Base-by-base conservation (phyloP, 2,888 invertebrate species). In the Thecophora atra region DNA sequence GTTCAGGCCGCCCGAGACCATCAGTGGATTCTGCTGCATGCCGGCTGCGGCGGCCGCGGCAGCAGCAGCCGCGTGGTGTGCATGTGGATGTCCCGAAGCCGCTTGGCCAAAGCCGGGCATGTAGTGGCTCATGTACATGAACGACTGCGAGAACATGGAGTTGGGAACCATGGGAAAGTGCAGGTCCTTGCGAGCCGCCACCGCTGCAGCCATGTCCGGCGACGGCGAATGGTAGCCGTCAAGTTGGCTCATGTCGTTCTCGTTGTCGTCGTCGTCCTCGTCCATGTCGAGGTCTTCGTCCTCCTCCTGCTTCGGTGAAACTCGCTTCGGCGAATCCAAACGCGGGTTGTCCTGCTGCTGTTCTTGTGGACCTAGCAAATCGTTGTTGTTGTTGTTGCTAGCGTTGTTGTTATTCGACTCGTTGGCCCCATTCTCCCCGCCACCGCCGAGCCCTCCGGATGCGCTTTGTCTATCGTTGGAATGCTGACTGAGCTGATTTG, bases 71-170 rank as follows among this genome's bases (percentile, higher is more conserved):
- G 84, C 82, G 60, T 85, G 85, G 51, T 83, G 82, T 4, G 82
- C 77, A 74, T 85, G 85, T 77, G 80, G 85, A 81, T 78, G 88
- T 2, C 78, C 79, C 5, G 76, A 76, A 3, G 83, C 82, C 0
- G 82, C 73, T 85, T 89, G 89, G 74, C 89, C 89, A 73, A 90
- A 89, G 44, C 89, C 89, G 17, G 92, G 92, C 81, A 95, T 93
- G 84, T 95, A 95, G 83, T 94, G 94, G 80, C 94, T 94, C 95
- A 95, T 95, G 83, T 95, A 95, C 94, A 95, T 94, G 77, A 95
- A 94, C 72, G 94, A 93, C 79, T 95, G 95, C 69, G 93, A 92
- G 83, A 95, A 95, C 94, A 95, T 94, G 0, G 93, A 93, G 84
- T 94, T 94, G 67, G 94, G 94, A 52, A 95, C 93, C 87, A 95